Conservation (phyloP, 2,113 vertebrate genomes). For the Taurulus bubalis region DNA sequence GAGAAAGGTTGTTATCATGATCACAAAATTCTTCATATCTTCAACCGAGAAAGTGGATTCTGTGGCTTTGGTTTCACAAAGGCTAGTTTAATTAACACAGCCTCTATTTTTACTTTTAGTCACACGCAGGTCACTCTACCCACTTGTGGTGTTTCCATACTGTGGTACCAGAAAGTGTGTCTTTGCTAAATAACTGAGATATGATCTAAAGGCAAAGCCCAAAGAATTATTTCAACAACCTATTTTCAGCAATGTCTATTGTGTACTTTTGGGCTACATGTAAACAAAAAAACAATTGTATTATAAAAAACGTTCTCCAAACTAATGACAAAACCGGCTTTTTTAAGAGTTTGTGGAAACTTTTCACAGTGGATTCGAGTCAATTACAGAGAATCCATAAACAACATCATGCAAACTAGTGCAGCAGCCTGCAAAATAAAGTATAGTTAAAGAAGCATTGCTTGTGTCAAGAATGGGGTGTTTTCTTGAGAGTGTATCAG, state of each 20-base stretch:
- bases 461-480: not conserved
- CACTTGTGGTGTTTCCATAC: not conserved
- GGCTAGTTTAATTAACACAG: not conserved
- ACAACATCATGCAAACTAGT: not conserved
- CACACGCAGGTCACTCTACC: slow-evolving; percentile 5
- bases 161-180: not conserved
- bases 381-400: not conserved
- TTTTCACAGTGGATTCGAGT: not conserved
- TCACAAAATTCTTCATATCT: slow-evolving; percentile 47
- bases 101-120: slow-evolving; percentile 25
- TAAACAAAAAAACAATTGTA: not conserved
- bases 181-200: slow-evolving; percentile 6
- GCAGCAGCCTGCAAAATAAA: not conserved
- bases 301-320: not conserved
- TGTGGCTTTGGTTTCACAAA: slow-evolving; percentile 27
- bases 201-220: not conserved
- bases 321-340: not conserved
- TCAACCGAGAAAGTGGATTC: slow-evolving; percentile 39
- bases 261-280: not conserved
- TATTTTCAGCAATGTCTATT: not conserved
- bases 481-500: not conserved
- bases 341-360: not conserved
- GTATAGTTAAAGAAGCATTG: not conserved
- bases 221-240: not conserved
- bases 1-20: slow-evolving; percentile 53